Evolutionary conservation across 2,888 invertebrate species (phyloP).

Genomic region (Apantesis nais): DNA sequence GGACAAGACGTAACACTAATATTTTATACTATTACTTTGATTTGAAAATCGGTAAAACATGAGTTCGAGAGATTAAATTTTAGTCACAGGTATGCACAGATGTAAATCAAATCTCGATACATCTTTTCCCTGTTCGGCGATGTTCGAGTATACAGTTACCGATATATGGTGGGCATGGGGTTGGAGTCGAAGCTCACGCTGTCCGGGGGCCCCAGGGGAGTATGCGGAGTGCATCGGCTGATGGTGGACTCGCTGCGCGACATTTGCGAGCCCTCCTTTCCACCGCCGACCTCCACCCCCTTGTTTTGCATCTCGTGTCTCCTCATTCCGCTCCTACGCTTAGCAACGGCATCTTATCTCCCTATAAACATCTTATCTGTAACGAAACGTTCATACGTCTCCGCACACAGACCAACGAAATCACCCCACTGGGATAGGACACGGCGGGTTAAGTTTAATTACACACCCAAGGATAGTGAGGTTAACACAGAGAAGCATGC

Average conservation of each 20-base stretch:
- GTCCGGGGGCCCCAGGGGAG: conserved; percentile 85
- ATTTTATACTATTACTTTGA: neutral
- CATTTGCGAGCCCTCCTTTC: conserved; percentile 84
- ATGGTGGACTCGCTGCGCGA: conserved; percentile 91
- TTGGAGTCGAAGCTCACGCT: conserved; percentile 95
- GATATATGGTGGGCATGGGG: conserved; percentile 94
- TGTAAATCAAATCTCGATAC: conserved; percentile 33
- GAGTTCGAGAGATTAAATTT: neutral
- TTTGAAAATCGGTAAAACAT: neutral
- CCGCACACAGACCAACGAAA: conserved; percentile 63
- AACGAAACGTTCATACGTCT: conserved; percentile 72
- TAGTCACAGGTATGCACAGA: neutral
- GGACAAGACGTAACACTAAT: conserved; percentile 67
- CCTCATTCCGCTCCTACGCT: conserved; percentile 80
- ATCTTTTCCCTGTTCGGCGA: conserved; percentile 66
- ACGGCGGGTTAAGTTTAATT: conserved; percentile 62
- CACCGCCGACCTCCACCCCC: conserved; percentile 67
- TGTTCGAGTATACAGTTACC: conserved; percentile 86
- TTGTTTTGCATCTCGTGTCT: conserved; percentile 77
- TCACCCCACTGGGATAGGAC: conserved; percentile 61
- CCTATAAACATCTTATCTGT: conserved; percentile 78
- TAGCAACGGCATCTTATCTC: conserved; percentile 78
- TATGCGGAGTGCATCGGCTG: conserved; percentile 83
- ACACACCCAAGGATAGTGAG: conserved; percentile 70
- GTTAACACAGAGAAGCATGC: conserved; percentile 79